phyloP scores from a whole-genome alignment of 2,888 invertebrate genomes.

The Drosophila mayaguana region DNA sequence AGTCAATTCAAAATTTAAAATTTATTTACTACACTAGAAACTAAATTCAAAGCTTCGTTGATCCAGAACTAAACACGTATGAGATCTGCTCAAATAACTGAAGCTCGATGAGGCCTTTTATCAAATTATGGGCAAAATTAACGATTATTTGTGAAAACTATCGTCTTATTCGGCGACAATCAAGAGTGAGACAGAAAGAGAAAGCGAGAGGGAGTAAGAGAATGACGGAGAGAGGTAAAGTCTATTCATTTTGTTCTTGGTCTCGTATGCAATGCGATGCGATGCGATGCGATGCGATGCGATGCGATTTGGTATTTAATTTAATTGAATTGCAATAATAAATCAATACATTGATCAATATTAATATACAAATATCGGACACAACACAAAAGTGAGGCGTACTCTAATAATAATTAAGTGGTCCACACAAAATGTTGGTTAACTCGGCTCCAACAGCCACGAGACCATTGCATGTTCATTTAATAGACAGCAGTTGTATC shows the following conservation, averaged over 20 bases:
- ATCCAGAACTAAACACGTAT: too few species aligned
- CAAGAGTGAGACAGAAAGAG: too few species aligned
- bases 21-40: too few species aligned
- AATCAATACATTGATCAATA: constrained; percentile 61
- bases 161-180: too few species aligned
- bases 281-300: too few species aligned
- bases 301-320: constrained; percentile 10
- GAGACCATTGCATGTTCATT: constrained; percentile 13
- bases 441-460: constrained; percentile 8
- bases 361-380: constrained; percentile 50
- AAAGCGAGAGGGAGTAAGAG: not conserved
- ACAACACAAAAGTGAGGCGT: constrained; percentile 13
- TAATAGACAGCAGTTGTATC: constrained; percentile 41
- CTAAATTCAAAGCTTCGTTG: too few species aligned
- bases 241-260: constrained; percentile 46
- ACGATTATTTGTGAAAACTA: too few species aligned
- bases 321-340: constrained; percentile 33
- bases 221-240: not conserved
- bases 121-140: too few species aligned
- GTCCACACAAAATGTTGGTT: constrained; percentile 2
- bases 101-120: too few species aligned
- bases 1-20: too few species aligned
- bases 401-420: constrained; percentile 3
- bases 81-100: too few species aligned
- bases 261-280: too few species aligned